Evolutionary conservation across 2,113 vertebrate genomes (phyloP).

Genomic region (Oreotrochilus melanogaster): DNA sequence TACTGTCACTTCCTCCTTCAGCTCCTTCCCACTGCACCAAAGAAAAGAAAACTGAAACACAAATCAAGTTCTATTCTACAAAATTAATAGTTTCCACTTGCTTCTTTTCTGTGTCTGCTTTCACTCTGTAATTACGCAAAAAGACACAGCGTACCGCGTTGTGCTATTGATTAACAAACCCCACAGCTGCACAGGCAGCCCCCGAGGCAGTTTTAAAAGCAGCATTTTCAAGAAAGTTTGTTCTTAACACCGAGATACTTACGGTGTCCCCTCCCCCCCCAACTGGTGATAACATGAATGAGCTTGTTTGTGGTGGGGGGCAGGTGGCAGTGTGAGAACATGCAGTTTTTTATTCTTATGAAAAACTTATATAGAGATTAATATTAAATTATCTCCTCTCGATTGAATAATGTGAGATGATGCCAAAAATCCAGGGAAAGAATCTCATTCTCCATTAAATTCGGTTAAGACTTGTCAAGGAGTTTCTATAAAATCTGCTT

Average conservation of each 20-base stretch:
- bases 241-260: slow-evolving; percentile 44
- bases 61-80: slow-evolving; percentile 35
- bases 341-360: neutral
- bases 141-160: slow-evolving; percentile 9
- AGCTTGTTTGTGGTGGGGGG: neutral
- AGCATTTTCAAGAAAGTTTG: slow-evolving; percentile 38
- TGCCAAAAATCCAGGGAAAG: slow-evolving; percentile 10
- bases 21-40: neutral
- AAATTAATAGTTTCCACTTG: slow-evolving; percentile 58
- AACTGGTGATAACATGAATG: neutral
- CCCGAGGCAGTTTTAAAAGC: slow-evolving; percentile 40
- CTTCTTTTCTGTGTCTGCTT: slow-evolving; percentile 18
- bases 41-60: slow-evolving; percentile 48
- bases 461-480: neutral
- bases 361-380: neutral
- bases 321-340: slow-evolving; percentile 31
- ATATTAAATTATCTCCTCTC: neutral
- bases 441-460: neutral
- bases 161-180: slow-evolving; percentile 58
- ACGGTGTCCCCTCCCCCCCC: neutral
- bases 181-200: slow-evolving; percentile 35
- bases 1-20: slow-evolving; percentile 9
- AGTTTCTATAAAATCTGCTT: neutral
- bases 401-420: neutral
- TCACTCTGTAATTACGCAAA: slow-evolving; percentile 41